These are phyloP conservation scores for Cyphomyrmex costatus DNA, from an alignment of 1,140 invertebrate genomes.

Conservation along the genomic window DNA sequence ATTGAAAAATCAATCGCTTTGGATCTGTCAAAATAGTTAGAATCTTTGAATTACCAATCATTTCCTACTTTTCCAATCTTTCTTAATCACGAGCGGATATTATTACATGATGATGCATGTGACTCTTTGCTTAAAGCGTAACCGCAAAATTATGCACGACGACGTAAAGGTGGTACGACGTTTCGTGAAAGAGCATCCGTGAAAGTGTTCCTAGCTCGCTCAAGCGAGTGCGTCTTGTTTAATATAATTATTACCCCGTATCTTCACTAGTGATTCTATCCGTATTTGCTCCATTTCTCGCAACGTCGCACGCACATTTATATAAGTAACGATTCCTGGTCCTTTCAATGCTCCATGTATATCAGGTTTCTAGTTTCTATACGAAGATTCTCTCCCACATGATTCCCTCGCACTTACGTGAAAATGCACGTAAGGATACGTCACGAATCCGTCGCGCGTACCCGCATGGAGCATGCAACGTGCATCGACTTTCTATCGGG, in stretches of 20 bases:
- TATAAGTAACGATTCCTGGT: neutral
- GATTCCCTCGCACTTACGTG: too few relatives aligned
- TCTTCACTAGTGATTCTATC: neutral
- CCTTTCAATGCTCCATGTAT: neutral
- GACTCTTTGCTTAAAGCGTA: constrained; percentile 39
- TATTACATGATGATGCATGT: neutral
- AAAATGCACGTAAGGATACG: neutral
- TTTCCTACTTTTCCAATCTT: neutral
- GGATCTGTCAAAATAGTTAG: neutral
- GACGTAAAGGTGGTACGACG: constrained; percentile 14
- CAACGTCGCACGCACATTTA: neutral
- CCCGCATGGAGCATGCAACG: neutral
- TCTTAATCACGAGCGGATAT: neutral
- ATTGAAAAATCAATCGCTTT: neutral
- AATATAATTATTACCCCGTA: constrained; percentile 58
- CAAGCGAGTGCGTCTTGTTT: constrained; percentile 54
- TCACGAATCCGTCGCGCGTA: neutral
- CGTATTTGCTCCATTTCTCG: neutral
- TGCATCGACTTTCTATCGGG: constrained; percentile 24
- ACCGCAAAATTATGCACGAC: constrained; percentile 58
- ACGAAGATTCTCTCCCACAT: neutral
- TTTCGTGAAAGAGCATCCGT: constrained; percentile 18
- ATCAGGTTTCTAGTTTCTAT: neutral
- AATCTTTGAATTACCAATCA: neutral
- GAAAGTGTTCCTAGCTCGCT: constrained; percentile 41